A percentile compares a stretch with the other conserved stretches of the same genome.
phyloP scores from a whole-genome alignment of 2,888 invertebrate genomes.

The Caenorhabditis angaria region DNA sequence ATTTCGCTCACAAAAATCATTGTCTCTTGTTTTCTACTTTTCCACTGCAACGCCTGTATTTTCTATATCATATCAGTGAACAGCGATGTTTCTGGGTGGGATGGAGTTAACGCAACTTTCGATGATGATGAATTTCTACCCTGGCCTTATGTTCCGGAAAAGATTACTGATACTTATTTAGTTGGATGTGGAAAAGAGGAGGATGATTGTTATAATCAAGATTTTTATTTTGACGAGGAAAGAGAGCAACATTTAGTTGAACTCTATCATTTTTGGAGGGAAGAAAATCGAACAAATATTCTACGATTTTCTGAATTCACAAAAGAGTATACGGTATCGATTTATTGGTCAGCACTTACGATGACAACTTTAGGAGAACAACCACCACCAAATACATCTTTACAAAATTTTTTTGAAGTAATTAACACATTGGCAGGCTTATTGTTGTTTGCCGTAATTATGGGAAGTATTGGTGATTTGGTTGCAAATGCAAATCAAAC shows the following conservation, averaged over 20 bases:
- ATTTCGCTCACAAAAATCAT: slow-evolving; percentile 41
- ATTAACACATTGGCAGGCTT: slow-evolving; percentile 56
- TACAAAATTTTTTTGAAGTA: slow-evolving; percentile 53
- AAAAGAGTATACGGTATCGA: slow-evolving; percentile 57
- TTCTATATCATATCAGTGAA: slow-evolving; percentile 51
- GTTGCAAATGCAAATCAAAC: slow-evolving; percentile 47
- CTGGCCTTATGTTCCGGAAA: slow-evolving; percentile 51
- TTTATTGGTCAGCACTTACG: slow-evolving; percentile 66
- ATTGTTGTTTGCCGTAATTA: slow-evolving; percentile 60
- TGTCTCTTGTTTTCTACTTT: slow-evolving; percentile 50
- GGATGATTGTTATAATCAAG: slow-evolving; percentile 23
- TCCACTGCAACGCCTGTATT: slow-evolving; percentile 65
- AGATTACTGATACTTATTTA: slow-evolving; percentile 47
- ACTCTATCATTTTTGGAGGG: slow-evolving; percentile 49
- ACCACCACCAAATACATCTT: slow-evolving; percentile 53
- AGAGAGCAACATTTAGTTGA: slow-evolving; percentile 47
- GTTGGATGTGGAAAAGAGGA: slow-evolving; percentile 27
- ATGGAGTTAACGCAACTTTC: slow-evolving; percentile 47
- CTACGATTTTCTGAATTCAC: slow-evolving; percentile 45
- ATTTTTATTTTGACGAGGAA: slow-evolving; percentile 44
- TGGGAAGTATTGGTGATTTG: slow-evolving; percentile 57
- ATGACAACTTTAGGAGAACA: slow-evolving; percentile 65
- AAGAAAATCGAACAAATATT: slow-evolving; percentile 30
- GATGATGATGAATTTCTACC: slow-evolving; percentile 48
- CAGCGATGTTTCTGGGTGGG: slow-evolving; percentile 38